Evolutionary conservation across 2,797 vertebrate species (phyloP).

Genomic region (Gymnodraco acuticeps): DNA sequence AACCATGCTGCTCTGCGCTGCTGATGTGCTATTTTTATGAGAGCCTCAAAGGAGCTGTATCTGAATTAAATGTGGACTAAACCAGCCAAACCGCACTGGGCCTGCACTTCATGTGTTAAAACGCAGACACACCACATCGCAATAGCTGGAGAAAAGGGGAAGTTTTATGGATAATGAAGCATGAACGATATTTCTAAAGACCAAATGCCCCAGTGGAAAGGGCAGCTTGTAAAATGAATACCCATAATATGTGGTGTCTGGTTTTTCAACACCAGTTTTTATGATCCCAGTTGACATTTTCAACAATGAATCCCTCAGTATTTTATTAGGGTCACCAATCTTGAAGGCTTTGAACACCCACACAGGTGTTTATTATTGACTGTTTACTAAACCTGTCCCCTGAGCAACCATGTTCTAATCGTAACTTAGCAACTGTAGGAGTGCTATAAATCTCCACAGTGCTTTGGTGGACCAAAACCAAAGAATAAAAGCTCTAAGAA

Average conservation of each 20-base stretch:
- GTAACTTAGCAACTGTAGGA: background rate
- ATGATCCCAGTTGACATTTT: constrained; percentile 11
- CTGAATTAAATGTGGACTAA: constrained; percentile 52
- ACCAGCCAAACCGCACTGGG: constrained; percentile 23
- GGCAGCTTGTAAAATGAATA: constrained; percentile 30
- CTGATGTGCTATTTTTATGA: constrained; percentile 78
- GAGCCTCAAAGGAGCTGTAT: constrained; percentile 67
- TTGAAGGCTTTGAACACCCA: constrained; percentile 1
- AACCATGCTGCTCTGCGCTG: constrained; percentile 51
- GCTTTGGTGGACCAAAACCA: background rate
- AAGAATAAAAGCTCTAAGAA: background rate
- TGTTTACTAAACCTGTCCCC: background rate
- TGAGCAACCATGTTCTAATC: background rate
- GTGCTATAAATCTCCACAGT: background rate
- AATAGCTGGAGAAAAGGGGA: constrained; percentile 17
- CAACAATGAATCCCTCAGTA: background rate
- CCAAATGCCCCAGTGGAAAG: constrained; percentile 32
- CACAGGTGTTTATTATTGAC: background rate
- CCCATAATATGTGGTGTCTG: background rate
- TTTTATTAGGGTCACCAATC: background rate
- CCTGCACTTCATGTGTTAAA: constrained; percentile 39
- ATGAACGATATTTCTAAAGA: constrained; percentile 44
- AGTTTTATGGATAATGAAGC: constrained; percentile 27
- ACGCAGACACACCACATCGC: constrained; percentile 13
- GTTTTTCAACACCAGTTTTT: background rate